Evolutionary conservation across 2,113 vertebrate species (phyloP).

Genomic region (Columba janthina): DNA sequence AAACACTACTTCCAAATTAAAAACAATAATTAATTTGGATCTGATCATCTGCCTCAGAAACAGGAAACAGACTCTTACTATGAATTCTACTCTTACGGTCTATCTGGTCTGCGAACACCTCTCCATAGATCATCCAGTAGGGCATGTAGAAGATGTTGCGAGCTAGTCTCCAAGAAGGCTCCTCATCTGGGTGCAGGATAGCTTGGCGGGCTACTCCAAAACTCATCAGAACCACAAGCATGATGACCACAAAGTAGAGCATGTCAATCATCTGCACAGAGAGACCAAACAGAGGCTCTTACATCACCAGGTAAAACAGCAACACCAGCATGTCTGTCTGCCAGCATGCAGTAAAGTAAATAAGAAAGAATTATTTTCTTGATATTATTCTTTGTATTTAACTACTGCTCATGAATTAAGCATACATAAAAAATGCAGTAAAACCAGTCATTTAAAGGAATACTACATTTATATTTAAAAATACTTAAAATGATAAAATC

Average conservation of each 20-base stretch:
- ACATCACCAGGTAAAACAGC: neutral
- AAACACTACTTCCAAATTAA: constrained; percentile 62
- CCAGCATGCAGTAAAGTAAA: neutral
- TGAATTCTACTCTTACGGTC: constrained; percentile 99
- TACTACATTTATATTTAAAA: neutral
- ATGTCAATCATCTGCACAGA: constrained; percentile 94
- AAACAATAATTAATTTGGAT: constrained; percentile 63
- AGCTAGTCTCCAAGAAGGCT: constrained; percentile 96
- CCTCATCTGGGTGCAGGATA: constrained; percentile 96
- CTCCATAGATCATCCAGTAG: constrained; percentile 99
- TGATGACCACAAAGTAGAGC: constrained; percentile 99
- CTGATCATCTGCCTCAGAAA: constrained; percentile 89
- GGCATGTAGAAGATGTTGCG: constrained; percentile 99
- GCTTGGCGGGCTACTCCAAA: constrained; percentile 97
- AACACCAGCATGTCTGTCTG: neutral
- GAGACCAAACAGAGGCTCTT: neutral
- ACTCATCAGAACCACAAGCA: constrained; percentile 98
- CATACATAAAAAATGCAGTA: neutral
- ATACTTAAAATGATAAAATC: neutral
- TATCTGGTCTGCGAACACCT: constrained; percentile 99
- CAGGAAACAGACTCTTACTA: constrained; percentile 99
- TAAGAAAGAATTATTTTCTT: neutral
- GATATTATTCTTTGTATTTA: neutral
- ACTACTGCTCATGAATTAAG: neutral
- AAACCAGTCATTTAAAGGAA: neutral